Evolutionary conservation across 2,113 vertebrate genomes (phyloP), one percentile per base, ranked within the genome.

Genomic region (Ammodytes dubius): DNA sequence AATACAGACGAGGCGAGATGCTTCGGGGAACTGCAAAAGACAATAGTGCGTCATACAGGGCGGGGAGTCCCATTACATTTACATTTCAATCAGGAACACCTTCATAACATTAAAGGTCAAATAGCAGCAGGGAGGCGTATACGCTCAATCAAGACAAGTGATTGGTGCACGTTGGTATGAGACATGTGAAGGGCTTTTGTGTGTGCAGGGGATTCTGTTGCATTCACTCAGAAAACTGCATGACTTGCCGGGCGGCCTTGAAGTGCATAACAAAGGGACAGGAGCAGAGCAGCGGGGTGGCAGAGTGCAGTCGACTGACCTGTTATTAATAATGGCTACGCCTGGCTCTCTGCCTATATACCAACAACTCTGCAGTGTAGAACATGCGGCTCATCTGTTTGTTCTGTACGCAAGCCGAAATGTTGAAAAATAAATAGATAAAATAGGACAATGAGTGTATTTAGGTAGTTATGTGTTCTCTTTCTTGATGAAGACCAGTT

Each of bases 31-130:
- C 9, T 72, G 42, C 7, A 5, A 39, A 76, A 64, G 46, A 35
- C 43, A 50, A 43, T 11, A 4, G 5, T 6, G 19, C 11, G 35
- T 64, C 12, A 19, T 35, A 14, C 35, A 27, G 66, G n/a, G 9
- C 14, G 13, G 69, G 6, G 19, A 69, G 43, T 70, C 37, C 1
- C 54, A 57, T 43, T 19, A 52, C 52, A 64, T 65, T 59, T 46
- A 67, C 40, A 71, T 79, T 76, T 82, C 57, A 81, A 68, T 83
- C 50, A 42, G 59, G 13, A 45, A 39, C 2, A 12, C n/a, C 60
- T 69, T 52, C 19, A 39, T 35, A 56, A 13, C 7, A 13, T 58
- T 37, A 63, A 61, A 60, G 49, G 71, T 60, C 58, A 86, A 13
- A 58, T 71, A 49, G 52, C 60, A 61, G 70, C 64, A 76, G 63